Evolutionary conservation across 1,140 invertebrate genomes (phyloP), one percentile per base, ranked within the genome.

Genomic region (Leptestheria dahalacensis): DNA sequence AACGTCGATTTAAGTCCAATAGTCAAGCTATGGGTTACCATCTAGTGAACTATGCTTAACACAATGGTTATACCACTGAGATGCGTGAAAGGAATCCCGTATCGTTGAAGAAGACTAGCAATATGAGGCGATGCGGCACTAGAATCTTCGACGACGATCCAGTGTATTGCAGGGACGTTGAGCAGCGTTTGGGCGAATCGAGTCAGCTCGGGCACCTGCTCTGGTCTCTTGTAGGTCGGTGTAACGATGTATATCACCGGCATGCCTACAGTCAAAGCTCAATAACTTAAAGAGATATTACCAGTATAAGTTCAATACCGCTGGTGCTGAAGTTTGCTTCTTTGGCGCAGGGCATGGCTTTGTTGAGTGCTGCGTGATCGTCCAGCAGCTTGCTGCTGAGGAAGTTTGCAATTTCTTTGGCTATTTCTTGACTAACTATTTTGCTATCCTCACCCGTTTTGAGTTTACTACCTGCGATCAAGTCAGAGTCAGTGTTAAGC

Each of bases 81-180:
- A 73, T 91, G 86, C 59, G 84, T 79, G 68, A 79, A 85, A 48
- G 74, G 77, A 29, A 91, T 72, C 25, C 81, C 79, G 55, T 81
- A 81, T 49, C 79, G 74, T 41, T 79, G 69, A 3, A 93, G 68
- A 50, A 89, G 72, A 52, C 79, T 75, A 1, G 75, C 75, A 4
- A 93, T 82, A 62, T 82, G 71, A 23, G 74, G 69, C 18, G 80
- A 85, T 28, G 76, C 74, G 21, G 66, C 67, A 59, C 73, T 73
- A 2, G 74, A 69, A 67, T 81, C 79, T 68, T 81, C 79, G 21
- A 77, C 70, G 15, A 81, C 68, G 63, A 81, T 78, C 79, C 79
- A 81, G 64, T 79, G 76, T 51, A 80, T 63, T 61, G 76, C 71
- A 61, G 69, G 69, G 1, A 79, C 72, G 66, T 74, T 73, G 50